Evolutionary conservation across 2,113 vertebrate species (phyloP), one percentile per base, ranked within the genome.

Genomic region (Dendrocopos noguchii): DNA sequence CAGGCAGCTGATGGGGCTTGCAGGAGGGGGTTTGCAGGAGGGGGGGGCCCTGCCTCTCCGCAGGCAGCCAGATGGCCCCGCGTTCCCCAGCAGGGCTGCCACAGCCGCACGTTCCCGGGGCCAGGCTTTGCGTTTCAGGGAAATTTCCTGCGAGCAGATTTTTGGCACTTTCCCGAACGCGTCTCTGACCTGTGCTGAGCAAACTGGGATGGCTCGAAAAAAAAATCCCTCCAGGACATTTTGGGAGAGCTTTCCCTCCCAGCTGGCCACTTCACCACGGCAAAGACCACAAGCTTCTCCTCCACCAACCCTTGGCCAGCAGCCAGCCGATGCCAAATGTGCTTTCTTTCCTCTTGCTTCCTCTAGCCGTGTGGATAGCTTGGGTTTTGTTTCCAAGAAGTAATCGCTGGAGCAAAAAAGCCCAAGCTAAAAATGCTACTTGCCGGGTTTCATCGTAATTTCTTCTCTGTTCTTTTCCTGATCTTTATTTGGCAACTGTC

Each of bases 351-450:
- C 36, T 84, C 82, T 74, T 1, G 4, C 53, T 56, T 39, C 75
- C 83, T 65, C 70, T 53, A 57, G 63, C 70, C 36, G 4, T 47
- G 67, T 28, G 88, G 63, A 64, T 39, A 50, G 47, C 50, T 80
- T 56, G 57, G 70, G 44, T 8, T 92, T 89, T 81, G 65, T 83
- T 94, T 94, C 94, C 90, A 92, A 91, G 73, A 79, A 80, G 66
- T 68, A 87, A 94, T 93, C 84, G 93, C 73, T 24, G 44, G 44
- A 67, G 87, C 81, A 34, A 91, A 93, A 93, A 93, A 95, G 67
- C 52, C 20, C 44, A 56, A 78, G 85, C 75, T 94, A 93, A 95
- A 95, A 95, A 94, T 84, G 34, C 80, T 55, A 36, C 63, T 80
- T 50, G 65, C 70, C 89, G 59, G 13, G 75, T 90, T 74, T 50